Base-by-base conservation (phyloP, 2,888 invertebrate genomes). In the Caenorhabditis imperialis region DNA sequence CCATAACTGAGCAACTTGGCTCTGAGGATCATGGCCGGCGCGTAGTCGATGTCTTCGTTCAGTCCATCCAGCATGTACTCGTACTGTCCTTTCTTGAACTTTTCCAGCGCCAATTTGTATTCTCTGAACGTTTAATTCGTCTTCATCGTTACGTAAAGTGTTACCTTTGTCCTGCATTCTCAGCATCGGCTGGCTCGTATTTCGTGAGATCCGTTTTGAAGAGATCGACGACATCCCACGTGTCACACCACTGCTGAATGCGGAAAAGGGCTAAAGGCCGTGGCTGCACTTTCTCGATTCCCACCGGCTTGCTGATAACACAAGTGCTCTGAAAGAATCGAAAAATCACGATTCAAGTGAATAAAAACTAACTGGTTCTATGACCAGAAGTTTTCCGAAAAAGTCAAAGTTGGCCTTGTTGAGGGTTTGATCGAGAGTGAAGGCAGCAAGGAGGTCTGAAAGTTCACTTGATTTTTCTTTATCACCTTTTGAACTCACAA, bases 191-290 rank as follows among this genome's bases (percentile, higher is more conserved):
- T 3, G 48, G 48, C 10, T 44, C 45, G 35, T 45, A 73, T 20
- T 45, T 54, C 1, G 47, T 45, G 7, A 61, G n/a, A 55, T 74
- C 67, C 5, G 16, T 51, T 23, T 74, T 74, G 62, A 74, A 74
- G 18, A 74, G 33, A 57, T 74, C 74, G 18, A 61, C 27, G 25
- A 67, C 18, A 33, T 74, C 74, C 74, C 74, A 74, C 5, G 67
- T 74, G 27, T 74, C 74, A 37, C 50, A 67, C 74, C 74, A 74
- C 38, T 67, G 67, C 35, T 74, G 74, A 27, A 74, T 62, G 18
- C 74, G 23, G 51, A 57, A 74, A 1, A 67, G 27, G 3, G 61
- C 60, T 3, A 74, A 16, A 25, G 74, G 74, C 7, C 18, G 33
- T 18, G 67, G 67, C 5, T 51, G 27, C 10, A 61, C 8, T 12